Percentiles rank a stretch among this genome's conserved stretches.
Conservation (phyloP, 2,888 invertebrate species). For the Heliconius cydno region DNA sequence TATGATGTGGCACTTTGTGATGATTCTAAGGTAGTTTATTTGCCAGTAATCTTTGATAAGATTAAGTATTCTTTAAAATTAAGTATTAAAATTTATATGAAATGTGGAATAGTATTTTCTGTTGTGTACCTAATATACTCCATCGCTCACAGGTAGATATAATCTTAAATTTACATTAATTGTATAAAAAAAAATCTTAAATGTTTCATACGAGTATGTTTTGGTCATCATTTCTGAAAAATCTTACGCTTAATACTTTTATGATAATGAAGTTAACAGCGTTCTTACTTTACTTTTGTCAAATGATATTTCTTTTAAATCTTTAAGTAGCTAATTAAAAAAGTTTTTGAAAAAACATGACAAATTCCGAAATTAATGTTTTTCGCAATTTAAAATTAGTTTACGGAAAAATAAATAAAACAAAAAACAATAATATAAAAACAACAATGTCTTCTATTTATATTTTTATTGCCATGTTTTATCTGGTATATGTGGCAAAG, state of each 20-base stretch:
- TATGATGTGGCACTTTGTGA: constrained; percentile 87
- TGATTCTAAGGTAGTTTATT: constrained; percentile 82
- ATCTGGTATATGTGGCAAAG: background rate
- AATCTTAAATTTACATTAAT: too few species aligned
- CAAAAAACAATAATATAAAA: background rate
- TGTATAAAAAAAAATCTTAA: background rate
- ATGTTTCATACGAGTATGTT: too few species aligned
- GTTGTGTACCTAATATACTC: background rate
- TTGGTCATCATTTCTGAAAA: background rate
- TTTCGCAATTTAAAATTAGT: background rate
- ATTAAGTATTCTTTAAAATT: background rate
- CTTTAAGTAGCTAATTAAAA: background rate
- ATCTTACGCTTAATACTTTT: too few species aligned
- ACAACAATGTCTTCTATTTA: background rate
- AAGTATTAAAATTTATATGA: background rate
- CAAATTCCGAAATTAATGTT: background rate
- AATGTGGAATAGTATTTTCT: background rate
- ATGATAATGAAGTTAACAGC: too few species aligned
- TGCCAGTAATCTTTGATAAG: background rate
- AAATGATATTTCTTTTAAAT: background rate
- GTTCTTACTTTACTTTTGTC: background rate
- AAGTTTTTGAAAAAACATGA: background rate
- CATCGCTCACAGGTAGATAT: too few species aligned
- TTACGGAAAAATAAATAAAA: background rate
- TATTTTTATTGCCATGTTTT: background rate